Conservation (phyloP, 2,797 vertebrate genomes). For the Coendou prehensilis region DNA sequence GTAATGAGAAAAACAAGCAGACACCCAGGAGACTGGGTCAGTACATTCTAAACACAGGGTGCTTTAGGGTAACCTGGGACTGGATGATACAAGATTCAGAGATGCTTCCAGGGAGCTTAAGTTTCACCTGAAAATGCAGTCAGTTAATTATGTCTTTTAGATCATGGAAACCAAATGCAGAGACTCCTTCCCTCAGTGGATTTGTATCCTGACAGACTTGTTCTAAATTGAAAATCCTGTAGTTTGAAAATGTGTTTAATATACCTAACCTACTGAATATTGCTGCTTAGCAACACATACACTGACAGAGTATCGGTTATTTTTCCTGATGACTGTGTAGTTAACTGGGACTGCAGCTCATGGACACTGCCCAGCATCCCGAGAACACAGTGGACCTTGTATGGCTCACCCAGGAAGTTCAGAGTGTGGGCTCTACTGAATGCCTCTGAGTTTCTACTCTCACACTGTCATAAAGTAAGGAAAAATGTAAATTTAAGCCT, state of each 20-base stretch:
- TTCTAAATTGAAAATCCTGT: neutral
- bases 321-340: neutral
- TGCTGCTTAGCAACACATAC: neutral
- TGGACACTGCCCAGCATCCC: neutral
- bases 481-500: neutral
- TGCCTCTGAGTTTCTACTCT: neutral
- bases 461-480: neutral
- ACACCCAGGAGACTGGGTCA: neutral
- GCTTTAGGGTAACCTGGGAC: neutral
- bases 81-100: neutral
- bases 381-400: too few relatives aligned
- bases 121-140: neutral
- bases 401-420: neutral
- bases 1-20: neutral
- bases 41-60: rapidly evolving
- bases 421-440: too few relatives aligned
- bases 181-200: neutral
- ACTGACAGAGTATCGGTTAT: neutral
- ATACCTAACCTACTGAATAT: neutral
- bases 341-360: neutral
- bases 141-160: neutral
- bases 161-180: neutral
- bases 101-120: neutral
- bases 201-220: neutral
- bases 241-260: neutral